A percentile compares a stretch with the other conserved stretches of the same genome.
Conservation (phyloP, 2,113 vertebrate genomes). For the Carlito syrichta region DNA sequence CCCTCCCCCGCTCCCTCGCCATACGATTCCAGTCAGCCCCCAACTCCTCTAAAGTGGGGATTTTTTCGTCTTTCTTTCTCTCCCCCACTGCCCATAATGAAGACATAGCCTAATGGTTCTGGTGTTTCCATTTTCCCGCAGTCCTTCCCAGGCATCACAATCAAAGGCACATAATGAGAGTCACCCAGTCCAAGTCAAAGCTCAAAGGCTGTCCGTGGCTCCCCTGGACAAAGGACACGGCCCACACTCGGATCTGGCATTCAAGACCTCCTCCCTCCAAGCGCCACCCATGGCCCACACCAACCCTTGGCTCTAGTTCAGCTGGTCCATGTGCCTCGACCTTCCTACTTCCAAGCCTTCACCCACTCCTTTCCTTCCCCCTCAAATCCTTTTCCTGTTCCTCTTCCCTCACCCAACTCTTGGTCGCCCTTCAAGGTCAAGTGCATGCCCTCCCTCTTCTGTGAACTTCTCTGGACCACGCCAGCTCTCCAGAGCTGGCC, state of each 20-base stretch:
- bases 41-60: accelerated
- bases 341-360: accelerated
- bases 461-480: not conserved
- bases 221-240: not conserved
- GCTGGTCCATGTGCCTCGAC: accelerated
- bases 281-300: not conserved
- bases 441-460: not conserved
- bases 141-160: no score
- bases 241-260: accelerated
- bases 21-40: not conserved
- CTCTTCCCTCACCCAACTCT: not conserved
- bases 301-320: accelerated
- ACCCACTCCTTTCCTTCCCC: not conserved
- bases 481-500: not conserved
- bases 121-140: accelerated
- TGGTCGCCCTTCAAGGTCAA: not conserved
- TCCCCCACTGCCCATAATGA: not conserved
- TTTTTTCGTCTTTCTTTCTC: not conserved
- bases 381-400: no score
- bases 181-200: not conserved
- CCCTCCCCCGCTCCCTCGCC: not conserved
- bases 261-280: accelerated
- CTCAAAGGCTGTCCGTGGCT: not conserved
- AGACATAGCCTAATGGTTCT: accelerated
- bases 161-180: not conserved